phyloP scores from a whole-genome alignment of 2,113 vertebrate genomes.

The Xenopus laevis region DNA sequence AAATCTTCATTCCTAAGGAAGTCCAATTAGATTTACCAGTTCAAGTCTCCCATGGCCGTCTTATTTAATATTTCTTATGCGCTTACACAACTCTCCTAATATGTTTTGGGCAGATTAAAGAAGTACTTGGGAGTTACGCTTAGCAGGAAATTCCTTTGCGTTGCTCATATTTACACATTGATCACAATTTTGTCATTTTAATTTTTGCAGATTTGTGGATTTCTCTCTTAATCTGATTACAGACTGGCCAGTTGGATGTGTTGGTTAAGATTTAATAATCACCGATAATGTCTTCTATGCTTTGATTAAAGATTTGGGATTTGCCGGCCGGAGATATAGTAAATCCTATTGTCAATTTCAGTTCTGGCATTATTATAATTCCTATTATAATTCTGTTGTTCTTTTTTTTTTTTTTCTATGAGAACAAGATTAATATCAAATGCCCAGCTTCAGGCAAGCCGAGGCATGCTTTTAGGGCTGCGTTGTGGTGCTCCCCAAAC shows the following conservation, averaged over 20 bases:
- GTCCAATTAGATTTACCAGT: constrained; percentile 80
- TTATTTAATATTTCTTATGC: constrained; percentile 49
- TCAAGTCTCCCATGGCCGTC: constrained; percentile 41
- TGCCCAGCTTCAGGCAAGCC: too few species aligned
- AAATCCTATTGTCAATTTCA: neutral
- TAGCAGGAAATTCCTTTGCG: constrained; percentile 53
- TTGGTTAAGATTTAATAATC: constrained; percentile 29
- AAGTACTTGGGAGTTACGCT: constrained; percentile 65
- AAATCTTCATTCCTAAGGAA: constrained; percentile 59
- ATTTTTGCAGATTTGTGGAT: constrained; percentile 58
- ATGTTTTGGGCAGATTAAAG: constrained; percentile 73
- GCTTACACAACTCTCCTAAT: constrained; percentile 62
- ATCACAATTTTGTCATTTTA: too few species aligned
- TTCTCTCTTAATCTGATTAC: constrained; percentile 65
- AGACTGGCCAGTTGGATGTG: constrained; percentile 31
- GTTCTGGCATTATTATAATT: neutral
- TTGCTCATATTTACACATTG: constrained; percentile 33
- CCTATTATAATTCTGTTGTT: neutral
- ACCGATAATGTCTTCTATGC: constrained; percentile 20
- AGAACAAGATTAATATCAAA: too few species aligned
- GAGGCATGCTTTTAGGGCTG: too few species aligned
- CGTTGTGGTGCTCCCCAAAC: too few species aligned
- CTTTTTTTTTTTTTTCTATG: neutral
- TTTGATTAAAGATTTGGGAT: constrained; percentile 15
- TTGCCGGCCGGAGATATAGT: neutral